Base-by-base conservation (phyloP, 2,113 vertebrate genomes). In the Rhinopomastus cyanomelas region DNA sequence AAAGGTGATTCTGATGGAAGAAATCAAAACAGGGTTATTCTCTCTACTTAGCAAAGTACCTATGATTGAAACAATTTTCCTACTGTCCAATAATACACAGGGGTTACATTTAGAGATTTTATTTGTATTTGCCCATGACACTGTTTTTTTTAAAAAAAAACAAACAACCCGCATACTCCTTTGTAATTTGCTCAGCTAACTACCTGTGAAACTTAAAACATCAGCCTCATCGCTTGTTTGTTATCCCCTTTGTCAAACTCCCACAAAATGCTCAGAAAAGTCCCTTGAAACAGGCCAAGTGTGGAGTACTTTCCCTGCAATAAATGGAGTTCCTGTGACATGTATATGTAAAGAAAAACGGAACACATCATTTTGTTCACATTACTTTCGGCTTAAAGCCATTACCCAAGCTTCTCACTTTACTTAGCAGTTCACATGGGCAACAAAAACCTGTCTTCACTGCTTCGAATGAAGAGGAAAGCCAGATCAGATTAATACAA, bases 1-100 rank as follows among this genome's bases (percentile, higher is more conserved):
- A 89, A 53, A 79, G 88, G 83, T 78, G 88, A 84, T 83, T 94
- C 93, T 94, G 88, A 96, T 78, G 90, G 69, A 84, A 96, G 84
- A 96, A 95, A 94, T 75, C 85, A 96, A 88, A 93, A 92, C 32
- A 94, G 60, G 30, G 71, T 91, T 94, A 94, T 90, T 92, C 34
- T 92, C 66, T 68, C 52, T 85, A 6, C 44, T 82, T 81, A 60
- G 81, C 49, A 21, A 72, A 71, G 27, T 51, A 78, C 39, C 75
- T 85, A 78, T 2, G 42, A 84, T 8, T 68, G 66, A 92, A 92
- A 39, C 22, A 83, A 87, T 29, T 60, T 60, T 67, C 21, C 23
- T 83, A 74, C 36, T 71, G 69, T 36, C 49, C 53, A 87, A 22
- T n/a, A 85, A 19, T 48, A 39, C 25, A 29, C 1, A 1, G 23